phyloP scores from a whole-genome alignment of 92 coral and sea anemone genomes.

The Metridium senile region DNA sequence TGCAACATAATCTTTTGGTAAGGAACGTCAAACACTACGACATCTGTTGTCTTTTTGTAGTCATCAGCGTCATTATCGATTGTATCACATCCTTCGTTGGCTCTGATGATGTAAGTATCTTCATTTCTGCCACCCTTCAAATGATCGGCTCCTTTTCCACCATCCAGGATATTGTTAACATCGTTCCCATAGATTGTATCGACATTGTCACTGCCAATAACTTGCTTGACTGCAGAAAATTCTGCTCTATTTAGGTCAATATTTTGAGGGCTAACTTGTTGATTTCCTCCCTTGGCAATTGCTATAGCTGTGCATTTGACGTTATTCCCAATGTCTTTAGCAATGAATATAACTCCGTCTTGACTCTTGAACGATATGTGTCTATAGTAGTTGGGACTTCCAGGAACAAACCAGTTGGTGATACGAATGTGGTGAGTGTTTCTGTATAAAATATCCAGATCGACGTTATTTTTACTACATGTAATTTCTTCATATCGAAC shows the following conservation, averaged over 20 bases:
- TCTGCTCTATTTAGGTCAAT: background rate
- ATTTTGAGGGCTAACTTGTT: background rate
- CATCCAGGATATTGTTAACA: slow-evolving; percentile 47
- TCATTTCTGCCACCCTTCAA: slow-evolving; percentile 49
- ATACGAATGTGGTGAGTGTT: slow-evolving; percentile 53
- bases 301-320: slow-evolving; percentile 54
- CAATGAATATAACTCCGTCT: slow-evolving; percentile 53
- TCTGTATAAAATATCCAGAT: slow-evolving; percentile 42
- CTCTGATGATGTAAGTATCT: slow-evolving; percentile 60
- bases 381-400: slow-evolving; percentile 37
- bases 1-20: background rate
- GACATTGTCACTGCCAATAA: slow-evolving; percentile 19
- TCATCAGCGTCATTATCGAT: slow-evolving; percentile 51
- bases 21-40: slow-evolving; percentile 46
- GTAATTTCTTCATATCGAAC: slow-evolving; percentile 24
- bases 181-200: slow-evolving; percentile 50
- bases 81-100: slow-evolving; percentile 53
- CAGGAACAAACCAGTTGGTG: slow-evolving; percentile 56
- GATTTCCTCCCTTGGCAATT: slow-evolving; percentile 21
- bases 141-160: slow-evolving; percentile 44
- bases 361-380: slow-evolving; percentile 57
- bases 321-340: slow-evolving; percentile 6
- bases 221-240: slow-evolving; percentile 39
- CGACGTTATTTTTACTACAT: slow-evolving; percentile 27
- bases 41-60: slow-evolving; percentile 38